A percentile compares a stretch with the other conserved stretches of the same genome.
These are phyloP conservation scores for Periophthalmus magnuspinnatus DNA, from an alignment of 2,797 vertebrate genomes.

Conservation along the genomic window DNA sequence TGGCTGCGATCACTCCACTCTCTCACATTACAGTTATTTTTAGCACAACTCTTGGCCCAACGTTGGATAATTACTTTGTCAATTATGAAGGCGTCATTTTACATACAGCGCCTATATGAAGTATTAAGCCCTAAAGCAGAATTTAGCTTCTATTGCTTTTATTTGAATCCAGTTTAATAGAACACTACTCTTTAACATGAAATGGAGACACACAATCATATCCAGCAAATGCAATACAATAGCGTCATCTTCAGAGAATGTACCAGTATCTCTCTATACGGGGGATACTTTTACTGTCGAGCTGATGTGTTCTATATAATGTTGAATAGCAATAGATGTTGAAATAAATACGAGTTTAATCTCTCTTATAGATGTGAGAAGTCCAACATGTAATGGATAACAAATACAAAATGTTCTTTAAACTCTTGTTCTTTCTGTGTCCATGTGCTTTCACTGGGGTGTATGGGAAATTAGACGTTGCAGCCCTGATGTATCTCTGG, in stretches of 20 bases:
- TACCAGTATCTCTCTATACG: too few relatives aligned
- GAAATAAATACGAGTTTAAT: too few relatives aligned
- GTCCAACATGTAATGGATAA: not conserved
- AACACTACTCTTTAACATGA: not conserved
- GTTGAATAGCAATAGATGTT: too few relatives aligned
- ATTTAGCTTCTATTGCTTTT: not conserved
- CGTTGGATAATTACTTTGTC: constrained; percentile 1
- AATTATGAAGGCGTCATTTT: constrained; percentile 9
- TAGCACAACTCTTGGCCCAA: not conserved
- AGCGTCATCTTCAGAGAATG: too few relatives aligned
- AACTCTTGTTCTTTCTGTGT: not conserved
- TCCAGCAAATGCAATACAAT: not conserved
- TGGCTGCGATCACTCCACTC: constrained; percentile 1
- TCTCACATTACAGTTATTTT: constrained; percentile 11
- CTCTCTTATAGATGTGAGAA: not conserved
- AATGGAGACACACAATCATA: not conserved
- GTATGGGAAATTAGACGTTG: not conserved
- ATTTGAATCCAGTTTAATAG: not conserved
- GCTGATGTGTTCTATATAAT: too few relatives aligned
- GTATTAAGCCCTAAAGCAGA: not conserved
- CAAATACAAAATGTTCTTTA: not conserved
- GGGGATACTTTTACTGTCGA: too few relatives aligned
- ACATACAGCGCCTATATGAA: not conserved
- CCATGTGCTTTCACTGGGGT: not conserved
- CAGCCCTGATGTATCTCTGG: not conserved